Percentiles rank a stretch among this genome's conserved stretches.
phyloP scores from a whole-genome alignment of 2,888 invertebrate genomes.

The Alviniconcha strummeri region DNA sequence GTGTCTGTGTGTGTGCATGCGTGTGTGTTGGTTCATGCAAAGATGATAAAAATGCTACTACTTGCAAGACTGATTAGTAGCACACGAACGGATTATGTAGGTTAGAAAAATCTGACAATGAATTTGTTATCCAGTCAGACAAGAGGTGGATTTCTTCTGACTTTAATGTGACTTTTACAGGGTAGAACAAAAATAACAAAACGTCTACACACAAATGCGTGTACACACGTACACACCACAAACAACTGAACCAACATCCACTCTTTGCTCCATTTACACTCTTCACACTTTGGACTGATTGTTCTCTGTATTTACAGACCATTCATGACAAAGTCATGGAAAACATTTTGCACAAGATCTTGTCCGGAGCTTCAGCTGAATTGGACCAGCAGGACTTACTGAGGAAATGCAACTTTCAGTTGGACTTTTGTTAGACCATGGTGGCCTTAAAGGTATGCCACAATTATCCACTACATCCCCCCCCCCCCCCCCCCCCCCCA shows the following conservation, averaged over 20 bases:
- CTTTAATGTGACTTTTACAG: neutral
- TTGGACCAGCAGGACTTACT: no score
- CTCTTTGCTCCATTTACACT: neutral
- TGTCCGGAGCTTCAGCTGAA: no score
- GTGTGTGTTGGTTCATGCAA: neutral
- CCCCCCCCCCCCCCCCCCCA: no score
- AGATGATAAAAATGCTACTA: no score
- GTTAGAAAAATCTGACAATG: neutral
- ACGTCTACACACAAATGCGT: neutral
- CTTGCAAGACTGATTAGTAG: neutral
- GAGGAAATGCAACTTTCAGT: no score
- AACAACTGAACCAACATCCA: neutral
- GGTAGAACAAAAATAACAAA: neutral
- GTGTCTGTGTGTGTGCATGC: constrained; percentile 9
- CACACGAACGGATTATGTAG: neutral
- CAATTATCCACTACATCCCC: no score
- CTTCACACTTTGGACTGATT: neutral
- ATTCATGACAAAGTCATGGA: no score
- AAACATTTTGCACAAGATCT: no score
- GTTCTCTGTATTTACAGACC: no score
- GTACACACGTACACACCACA: neutral
- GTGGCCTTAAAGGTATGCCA: no score
- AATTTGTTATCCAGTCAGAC: neutral
- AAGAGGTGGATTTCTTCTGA: neutral
- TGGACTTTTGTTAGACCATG: no score